Percentiles rank a stretch among this genome's conserved stretches.
Evolutionary conservation across 1,140 invertebrate species (phyloP).

Genomic region (Ceratina calcarata): DNA sequence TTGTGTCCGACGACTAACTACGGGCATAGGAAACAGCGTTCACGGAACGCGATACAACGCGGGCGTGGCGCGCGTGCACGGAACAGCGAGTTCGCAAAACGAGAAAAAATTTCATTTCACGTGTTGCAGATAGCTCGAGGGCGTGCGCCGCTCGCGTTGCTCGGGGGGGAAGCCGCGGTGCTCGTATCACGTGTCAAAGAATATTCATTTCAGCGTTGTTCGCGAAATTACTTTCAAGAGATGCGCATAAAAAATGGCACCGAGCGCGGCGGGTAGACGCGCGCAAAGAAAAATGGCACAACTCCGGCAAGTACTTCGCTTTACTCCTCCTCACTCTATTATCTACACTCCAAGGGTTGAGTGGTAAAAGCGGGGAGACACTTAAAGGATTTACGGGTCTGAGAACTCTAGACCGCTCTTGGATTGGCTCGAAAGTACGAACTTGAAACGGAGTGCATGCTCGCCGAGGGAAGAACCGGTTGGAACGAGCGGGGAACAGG

Average conservation of each 20-base stretch:
- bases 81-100: conserved; percentile 11
- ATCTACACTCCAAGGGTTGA: conserved; percentile 59
- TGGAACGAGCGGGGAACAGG: conserved; percentile 8
- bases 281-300: conserved; percentile 71
- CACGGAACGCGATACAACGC: background rate
- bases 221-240: conserved; percentile 30
- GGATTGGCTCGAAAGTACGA: conserved; percentile 63
- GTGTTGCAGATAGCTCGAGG: conserved; percentile 1
- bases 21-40: background rate
- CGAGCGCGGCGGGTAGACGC: conserved; percentile 46
- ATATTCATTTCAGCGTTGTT: conserved; percentile 31
- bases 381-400: conserved; percentile 76
- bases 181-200: conserved; percentile 37
- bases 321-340: conserved; percentile 54
- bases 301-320: conserved; percentile 53
- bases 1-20: background rate
- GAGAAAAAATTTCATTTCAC: conserved; percentile 19
- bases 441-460: conserved; percentile 56
- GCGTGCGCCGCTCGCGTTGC: no score
- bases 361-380: conserved; percentile 69
- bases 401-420: conserved; percentile 72
- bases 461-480: conserved; percentile 27
- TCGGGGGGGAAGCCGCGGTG: background rate
- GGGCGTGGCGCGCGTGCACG: background rate
- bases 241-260: conserved; percentile 41